A percentile compares a stretch with the other conserved stretches of the same genome.
Conservation (phyloP, 2,113 vertebrate species). For the Caloenas nicobarica region DNA sequence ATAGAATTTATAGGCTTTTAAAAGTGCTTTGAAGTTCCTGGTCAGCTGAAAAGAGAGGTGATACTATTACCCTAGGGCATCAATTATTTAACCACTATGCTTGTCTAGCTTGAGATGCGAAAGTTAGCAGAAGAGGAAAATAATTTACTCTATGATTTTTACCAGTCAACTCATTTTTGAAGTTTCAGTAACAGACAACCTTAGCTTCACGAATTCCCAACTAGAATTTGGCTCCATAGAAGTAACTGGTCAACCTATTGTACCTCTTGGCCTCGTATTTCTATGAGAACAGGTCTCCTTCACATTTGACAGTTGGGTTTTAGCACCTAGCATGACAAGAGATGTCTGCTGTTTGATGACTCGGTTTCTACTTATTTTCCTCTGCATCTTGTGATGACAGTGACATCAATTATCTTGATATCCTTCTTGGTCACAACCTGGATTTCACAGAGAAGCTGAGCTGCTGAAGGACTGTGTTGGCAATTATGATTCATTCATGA, state of each 20-base stretch:
- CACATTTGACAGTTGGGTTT: not conserved
- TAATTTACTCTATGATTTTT: not conserved
- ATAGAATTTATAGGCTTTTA: not conserved
- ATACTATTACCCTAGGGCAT: not conserved
- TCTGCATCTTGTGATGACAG: not conserved
- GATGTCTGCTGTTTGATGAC: not conserved
- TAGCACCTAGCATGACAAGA: not conserved
- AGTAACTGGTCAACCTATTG: not conserved
- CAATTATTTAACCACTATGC: not conserved
- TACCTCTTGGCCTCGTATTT: not conserved
- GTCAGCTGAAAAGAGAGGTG: not conserved
- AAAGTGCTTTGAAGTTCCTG: slow-evolving; percentile 3
- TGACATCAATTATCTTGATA: not conserved
- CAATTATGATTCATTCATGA: not conserved
- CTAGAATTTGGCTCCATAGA: not conserved
- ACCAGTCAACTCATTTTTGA: not conserved
- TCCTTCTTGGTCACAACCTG: not conserved
- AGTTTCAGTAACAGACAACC: not conserved
- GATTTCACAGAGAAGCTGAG: not conserved
- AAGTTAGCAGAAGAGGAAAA: not conserved
- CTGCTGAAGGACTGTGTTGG: not conserved
- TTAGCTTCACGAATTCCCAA: not conserved
- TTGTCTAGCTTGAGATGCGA: not conserved
- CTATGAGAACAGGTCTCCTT: not conserved
- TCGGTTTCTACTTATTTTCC: not conserved